Evolutionary conservation across 2,888 invertebrate species (phyloP), one percentile per base, ranked within the genome.

Genomic region (Sussaba pulchella): DNA sequence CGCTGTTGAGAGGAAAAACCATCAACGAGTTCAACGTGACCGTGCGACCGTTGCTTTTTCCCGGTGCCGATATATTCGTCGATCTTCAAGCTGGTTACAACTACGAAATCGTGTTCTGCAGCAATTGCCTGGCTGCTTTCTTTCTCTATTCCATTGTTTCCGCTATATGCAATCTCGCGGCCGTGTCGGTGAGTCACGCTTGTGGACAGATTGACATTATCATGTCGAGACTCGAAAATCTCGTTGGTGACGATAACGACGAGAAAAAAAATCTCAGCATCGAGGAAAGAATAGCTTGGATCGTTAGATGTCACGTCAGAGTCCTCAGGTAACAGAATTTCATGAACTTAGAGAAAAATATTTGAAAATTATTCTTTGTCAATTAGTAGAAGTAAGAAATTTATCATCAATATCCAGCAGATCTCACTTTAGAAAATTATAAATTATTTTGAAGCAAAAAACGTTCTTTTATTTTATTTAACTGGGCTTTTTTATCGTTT

Each of bases 201-300:
- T 85, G 85, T 39, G 86, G 86, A 10, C 87, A 86, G 45, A 64
- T 86, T 0, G 74, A 86, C 24, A 82, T 88, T 36, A 66, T 85
- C n/a, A 72, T 71, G 14, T 47, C 67, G 8, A 79, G 66, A 52
- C 64, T 85, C 39, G 74, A 80, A 19, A 72, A 17, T 10, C 57
- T 84, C 47, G 31, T 66, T 8, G 54, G 43, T 24, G 8, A 8
- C 57, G 47, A 47, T 9, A 14, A 43, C n/a, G 1, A 0, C 47
- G n/a, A 47, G 10, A n/a, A n/a, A 2, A 12, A 12, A n/a, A 47
- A 41, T 24, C 39, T 5, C 1, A 10, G 17, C 4, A 12, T 67
- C 9, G 24, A 78, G 24, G 72, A 52, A 14, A 50, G 47, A 9
- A 74, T 77, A 5, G 41, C 72, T 6, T 77, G 50, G 14, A 57